These are phyloP conservation scores for Sebastes paucispinis DNA, from an alignment of 2,797 vertebrate species.

Conservation along the genomic window DNA sequence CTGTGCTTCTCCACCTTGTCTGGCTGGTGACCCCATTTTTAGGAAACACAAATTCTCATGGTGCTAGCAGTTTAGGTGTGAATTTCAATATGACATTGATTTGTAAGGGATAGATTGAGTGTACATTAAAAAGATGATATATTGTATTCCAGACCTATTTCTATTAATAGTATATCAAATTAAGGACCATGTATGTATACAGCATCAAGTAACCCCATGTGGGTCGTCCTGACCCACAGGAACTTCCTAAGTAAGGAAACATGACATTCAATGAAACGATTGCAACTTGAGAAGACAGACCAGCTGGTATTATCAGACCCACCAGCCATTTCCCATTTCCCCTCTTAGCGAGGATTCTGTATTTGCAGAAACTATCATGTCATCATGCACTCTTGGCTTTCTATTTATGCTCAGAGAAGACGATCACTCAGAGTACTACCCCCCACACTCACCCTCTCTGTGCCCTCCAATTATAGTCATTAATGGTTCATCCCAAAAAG, in stretches of 20 bases:
- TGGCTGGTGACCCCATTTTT: background rate
- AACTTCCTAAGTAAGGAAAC: constrained; percentile 8
- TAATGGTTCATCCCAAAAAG: constrained; percentile 33
- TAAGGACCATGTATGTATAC: background rate
- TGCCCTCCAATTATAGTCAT: constrained; percentile 50
- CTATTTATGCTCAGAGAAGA: constrained; percentile 43
- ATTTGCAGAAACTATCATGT: constrained; percentile 32
- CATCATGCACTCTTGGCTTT: constrained; percentile 39
- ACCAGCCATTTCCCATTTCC: constrained; percentile 17
- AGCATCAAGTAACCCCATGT: background rate
- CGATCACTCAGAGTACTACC: constrained; percentile 12
- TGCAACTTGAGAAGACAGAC: constrained; percentile 26
- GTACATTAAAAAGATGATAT: background rate
- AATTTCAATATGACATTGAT: background rate
- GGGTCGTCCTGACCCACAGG: background rate
- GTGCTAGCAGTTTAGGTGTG: background rate
- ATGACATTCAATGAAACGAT: constrained; percentile 12
- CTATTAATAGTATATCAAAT: background rate
- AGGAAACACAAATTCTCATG: background rate
- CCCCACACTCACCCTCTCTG: background rate
- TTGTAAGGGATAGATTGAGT: background rate
- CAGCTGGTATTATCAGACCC: constrained; percentile 20
- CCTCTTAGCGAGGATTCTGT: constrained; percentile 6
- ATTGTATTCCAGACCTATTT: background rate
- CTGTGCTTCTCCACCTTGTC: background rate